A percentile compares a stretch with the other conserved stretches of the same genome.
phyloP scores from a whole-genome alignment of 2,888 invertebrate species.

The Apamea sordens region DNA sequence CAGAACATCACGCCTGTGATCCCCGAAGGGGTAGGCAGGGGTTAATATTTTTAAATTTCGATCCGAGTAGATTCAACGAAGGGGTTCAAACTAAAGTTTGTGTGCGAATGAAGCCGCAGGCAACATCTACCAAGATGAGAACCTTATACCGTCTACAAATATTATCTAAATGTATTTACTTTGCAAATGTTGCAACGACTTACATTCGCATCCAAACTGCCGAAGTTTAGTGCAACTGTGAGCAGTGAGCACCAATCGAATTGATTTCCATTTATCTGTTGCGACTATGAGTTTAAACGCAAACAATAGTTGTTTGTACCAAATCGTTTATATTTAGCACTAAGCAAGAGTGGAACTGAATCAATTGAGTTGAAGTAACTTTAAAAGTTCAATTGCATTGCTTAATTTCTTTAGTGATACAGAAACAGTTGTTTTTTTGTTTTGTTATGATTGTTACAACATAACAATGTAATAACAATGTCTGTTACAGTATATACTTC shows the following conservation, averaged over 20 bases:
- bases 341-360: constrained; percentile 42
- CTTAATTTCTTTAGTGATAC: not conserved
- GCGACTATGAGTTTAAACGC: constrained; percentile 40
- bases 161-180: constrained; percentile 18
- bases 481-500: constrained; percentile 4
- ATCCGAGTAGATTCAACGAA: not conserved
- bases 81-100: not conserved
- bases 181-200: constrained; percentile 39
- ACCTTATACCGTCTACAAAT: not conserved
- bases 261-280: constrained; percentile 58
- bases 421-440: constrained; percentile 17
- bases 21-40: not conserved
- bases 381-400: constrained; percentile 44
- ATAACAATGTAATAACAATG: constrained; percentile 4
- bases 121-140: not conserved
- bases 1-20: not conserved
- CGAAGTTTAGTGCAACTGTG: constrained; percentile 48
- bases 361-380: constrained; percentile 39
- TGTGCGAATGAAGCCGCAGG: not conserved
- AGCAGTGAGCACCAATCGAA: constrained; percentile 48
- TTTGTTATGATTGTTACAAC: constrained; percentile 17
- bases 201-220: constrained; percentile 42
- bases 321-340: constrained; percentile 46
- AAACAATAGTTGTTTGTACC: constrained; percentile 53
- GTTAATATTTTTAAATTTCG: not conserved